Base-by-base conservation (phyloP, 1,140 invertebrate genomes). In the Pseudomyrmex dendroicus region DNA sequence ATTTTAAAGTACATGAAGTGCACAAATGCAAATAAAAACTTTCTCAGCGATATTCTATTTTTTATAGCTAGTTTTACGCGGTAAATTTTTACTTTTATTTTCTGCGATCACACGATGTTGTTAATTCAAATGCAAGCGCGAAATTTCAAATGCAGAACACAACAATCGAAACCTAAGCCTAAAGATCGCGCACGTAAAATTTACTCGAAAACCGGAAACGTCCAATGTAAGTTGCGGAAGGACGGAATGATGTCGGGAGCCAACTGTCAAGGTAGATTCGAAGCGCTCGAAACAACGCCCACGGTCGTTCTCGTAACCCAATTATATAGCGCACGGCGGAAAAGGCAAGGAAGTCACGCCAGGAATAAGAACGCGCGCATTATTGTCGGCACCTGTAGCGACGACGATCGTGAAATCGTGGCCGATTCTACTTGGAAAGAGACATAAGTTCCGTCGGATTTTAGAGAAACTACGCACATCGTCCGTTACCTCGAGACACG, bases 231-330 rank as follows among this genome's bases (percentile, higher is more conserved):
- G 46, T n/a, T 44, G 67, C 25, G 50, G 44, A 67, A 63, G 52
- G 57, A 15, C 22, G 22, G 66, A 13, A 50, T 46, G 62, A 15
- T 35, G 59, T 52, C 46, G 76, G 63, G n/a, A 64, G 25, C 35
- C 25, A 25, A 76, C 17, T 56, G 44, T 73, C 61, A 59, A 73
- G 76, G 76, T 66, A 46, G 12, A 56, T 44, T 50, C 13, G 62
- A 4, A 73, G n/a, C 70, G 44, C 8, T 52, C 73, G 70, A 10
- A 20, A 63, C 57, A 50, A 59, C 57, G 61, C 48, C 50, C 20
- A 66, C 46, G n/a, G 17, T 83, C 68, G 91, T 92, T 87, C 92
- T 72, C 83, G 59, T 92, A 89, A 92, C 92, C 91, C 83, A 92
- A 92, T 92, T 92, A 90, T 83, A 80, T 85, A 67, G 78, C 66